Conservation (phyloP, 2,113 vertebrate genomes). For the Calidris pygmaea region DNA sequence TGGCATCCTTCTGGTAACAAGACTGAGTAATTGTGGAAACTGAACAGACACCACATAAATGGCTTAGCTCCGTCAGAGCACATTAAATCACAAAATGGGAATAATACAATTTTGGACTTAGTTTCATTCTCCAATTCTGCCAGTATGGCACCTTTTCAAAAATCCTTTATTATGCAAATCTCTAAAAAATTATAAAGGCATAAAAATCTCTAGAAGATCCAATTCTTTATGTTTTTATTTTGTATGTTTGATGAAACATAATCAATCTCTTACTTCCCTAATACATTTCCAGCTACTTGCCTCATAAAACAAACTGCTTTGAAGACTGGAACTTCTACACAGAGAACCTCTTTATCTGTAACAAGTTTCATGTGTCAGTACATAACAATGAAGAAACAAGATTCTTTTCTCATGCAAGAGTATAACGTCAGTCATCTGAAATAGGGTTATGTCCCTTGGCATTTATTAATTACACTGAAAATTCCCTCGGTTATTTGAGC, state of each 20-base stretch:
- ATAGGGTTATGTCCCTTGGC: constrained; percentile 26
- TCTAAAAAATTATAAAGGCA: background rate
- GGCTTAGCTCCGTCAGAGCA: background rate
- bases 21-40: background rate
- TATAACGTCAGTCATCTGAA: background rate
- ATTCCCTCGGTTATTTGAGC: background rate
- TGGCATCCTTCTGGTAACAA: background rate
- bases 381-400: background rate
- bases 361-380: background rate
- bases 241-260: background rate
- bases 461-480: constrained; percentile 41
- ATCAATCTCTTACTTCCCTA: background rate
- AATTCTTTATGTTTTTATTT: background rate
- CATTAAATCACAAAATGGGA: background rate
- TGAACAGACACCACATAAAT: background rate
- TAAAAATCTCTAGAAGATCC: background rate
- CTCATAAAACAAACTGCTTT: background rate
- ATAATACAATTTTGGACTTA: background rate
- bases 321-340: background rate
- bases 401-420: background rate
- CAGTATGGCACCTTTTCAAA: background rate
- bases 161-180: background rate
- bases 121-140: background rate
- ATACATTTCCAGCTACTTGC: background rate
- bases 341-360: background rate